Conservation (phyloP, 2,113 vertebrate species). For the Plotosus lineatus region DNA sequence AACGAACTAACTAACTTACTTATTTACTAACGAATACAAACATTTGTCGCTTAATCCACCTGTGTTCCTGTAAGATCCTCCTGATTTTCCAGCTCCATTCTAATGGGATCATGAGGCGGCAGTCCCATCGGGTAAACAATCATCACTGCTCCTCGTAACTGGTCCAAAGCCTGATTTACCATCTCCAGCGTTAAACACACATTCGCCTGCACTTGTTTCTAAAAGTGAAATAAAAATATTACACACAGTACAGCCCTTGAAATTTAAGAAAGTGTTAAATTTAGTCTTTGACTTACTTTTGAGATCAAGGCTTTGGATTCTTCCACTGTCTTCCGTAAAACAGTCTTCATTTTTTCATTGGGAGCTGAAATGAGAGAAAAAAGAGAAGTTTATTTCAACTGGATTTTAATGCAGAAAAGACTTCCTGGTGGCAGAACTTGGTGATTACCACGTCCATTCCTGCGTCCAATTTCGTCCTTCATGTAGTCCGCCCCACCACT, state of each 20-base stretch:
- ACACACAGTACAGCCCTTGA: not conserved
- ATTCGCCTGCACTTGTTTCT: conserved; percentile 87
- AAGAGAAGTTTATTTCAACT: not conserved
- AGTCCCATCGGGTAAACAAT: conserved; percentile 98
- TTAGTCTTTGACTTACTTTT: conserved; percentile 79
- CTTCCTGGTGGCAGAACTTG: not conserved
- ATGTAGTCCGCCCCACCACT: conserved; percentile 81
- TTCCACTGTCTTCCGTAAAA: conserved; percentile 87
- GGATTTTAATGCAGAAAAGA: not conserved
- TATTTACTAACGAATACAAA: not conserved
- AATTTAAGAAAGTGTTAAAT: not conserved
- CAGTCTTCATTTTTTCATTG: conserved; percentile 90
- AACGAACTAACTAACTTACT: no score
- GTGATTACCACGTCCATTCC: conserved; percentile 86
- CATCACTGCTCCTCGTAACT: conserved; percentile 88
- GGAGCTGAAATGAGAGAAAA: conserved; percentile 76
- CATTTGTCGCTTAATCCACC: conserved; percentile 65
- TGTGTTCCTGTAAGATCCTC: conserved; percentile 91
- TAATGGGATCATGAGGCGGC: conserved; percentile 90
- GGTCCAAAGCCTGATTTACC: conserved; percentile 87
- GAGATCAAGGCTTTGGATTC: conserved; percentile 88
- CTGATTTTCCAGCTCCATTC: conserved; percentile 87
- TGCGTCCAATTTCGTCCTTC: conserved; percentile 85
- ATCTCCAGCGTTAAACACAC: conserved; percentile 82
- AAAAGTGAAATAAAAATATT: conserved; percentile 51